Evolutionary conservation across 2,113 vertebrate species (phyloP), one percentile per base, ranked within the genome.

Genomic region (Microcebus jonahi): DNA sequence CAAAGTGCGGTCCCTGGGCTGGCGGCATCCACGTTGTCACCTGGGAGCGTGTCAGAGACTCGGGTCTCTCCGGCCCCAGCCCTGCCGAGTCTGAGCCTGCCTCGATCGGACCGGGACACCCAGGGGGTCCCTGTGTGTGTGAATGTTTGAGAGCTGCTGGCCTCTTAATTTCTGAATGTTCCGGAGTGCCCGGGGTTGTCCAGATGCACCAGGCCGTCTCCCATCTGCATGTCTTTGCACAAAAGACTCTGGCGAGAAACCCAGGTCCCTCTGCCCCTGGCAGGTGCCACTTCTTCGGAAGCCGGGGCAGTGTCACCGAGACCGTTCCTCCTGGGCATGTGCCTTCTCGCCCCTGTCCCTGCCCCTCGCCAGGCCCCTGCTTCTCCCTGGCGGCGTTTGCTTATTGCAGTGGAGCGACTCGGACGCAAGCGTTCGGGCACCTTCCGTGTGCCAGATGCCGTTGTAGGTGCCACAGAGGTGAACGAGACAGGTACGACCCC

Each of bases 51-150:
- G 53, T 6, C 27, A 80, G 50, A 75, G n/a, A 83, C 0, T 2
- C 36, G 57, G 17, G 7, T 15, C 50, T 21, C 1, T 25, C 68
- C 1, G 20, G 70, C 63, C 5, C 93, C 1, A 34, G 70, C 63
- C 5, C 93, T 2, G 1, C 6, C 0, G 50, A 27, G 12, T 10
- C 55, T 21, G 45, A 48, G n/a, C 65, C 57, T 6, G 8, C 45
- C 45, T 48, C 8, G 0, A 8, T 12, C 27, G 57, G 0, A 20
- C 20, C 11, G 6, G 0, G 1, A 9, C 1, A 18, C 39, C 36
- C 31, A 15, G 45, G 70, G 53, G 20, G 55, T 10, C 8, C 2
- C 0, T 0, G 20, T 2, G 15, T 45, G 1, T 0, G 20, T 36
- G 25, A 48, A 11, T 3, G 18, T 27, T 5, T 3, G 42, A 63